These are phyloP conservation scores for Lasaia peninsularis DNA, from an alignment of 1,140 invertebrate genomes.

Conservation along the genomic window DNA sequence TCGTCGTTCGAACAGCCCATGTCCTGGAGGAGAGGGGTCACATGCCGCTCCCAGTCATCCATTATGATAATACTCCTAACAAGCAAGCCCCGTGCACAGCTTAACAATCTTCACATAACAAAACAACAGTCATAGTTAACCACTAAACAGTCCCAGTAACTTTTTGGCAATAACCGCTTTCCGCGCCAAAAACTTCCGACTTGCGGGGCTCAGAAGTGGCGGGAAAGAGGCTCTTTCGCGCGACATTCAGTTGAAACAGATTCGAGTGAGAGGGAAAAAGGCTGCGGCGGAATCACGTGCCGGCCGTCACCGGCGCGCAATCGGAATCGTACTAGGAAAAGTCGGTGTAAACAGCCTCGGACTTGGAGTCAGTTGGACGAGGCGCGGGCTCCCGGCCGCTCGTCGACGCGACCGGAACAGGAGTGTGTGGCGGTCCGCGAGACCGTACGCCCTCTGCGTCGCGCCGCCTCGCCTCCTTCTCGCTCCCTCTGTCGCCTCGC, in stretches of 20 bases:
- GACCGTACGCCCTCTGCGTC: slow-evolving; percentile 63
- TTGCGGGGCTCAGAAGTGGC: slow-evolving; percentile 20
- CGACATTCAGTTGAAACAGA: slow-evolving; percentile 55
- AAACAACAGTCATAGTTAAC: slow-evolving; percentile 39
- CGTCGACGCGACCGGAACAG: slow-evolving; percentile 71
- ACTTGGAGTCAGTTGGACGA: slow-evolving; percentile 50
- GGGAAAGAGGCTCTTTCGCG: slow-evolving; percentile 43
- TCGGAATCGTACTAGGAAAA: slow-evolving; percentile 59
- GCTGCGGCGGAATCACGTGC: slow-evolving; percentile 37
- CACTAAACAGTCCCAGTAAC: slow-evolving; percentile 28
- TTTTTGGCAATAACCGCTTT: slow-evolving; percentile 30
- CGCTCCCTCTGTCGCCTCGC: slow-evolving; percentile 31
- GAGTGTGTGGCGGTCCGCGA: slow-evolving; percentile 58
- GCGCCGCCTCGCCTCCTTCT: slow-evolving; percentile 55
- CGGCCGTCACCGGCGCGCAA: slow-evolving; percentile 40
- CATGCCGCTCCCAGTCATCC: slow-evolving; percentile 77
- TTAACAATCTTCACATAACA: slow-evolving; percentile 46
- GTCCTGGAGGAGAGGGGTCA: slow-evolving; percentile 74
- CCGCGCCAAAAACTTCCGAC: slow-evolving; percentile 68
- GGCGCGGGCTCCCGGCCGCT: slow-evolving; percentile 67
- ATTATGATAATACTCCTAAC: slow-evolving; percentile 55
- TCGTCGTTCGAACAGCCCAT: slow-evolving; percentile 74
- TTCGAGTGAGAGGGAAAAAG: slow-evolving; percentile 58
- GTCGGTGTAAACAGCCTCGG: slow-evolving; percentile 36
- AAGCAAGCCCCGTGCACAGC: slow-evolving; percentile 48